phyloP scores from a whole-genome alignment of 2,888 invertebrate genomes.

The Pristionchus fissidentatus region DNA sequence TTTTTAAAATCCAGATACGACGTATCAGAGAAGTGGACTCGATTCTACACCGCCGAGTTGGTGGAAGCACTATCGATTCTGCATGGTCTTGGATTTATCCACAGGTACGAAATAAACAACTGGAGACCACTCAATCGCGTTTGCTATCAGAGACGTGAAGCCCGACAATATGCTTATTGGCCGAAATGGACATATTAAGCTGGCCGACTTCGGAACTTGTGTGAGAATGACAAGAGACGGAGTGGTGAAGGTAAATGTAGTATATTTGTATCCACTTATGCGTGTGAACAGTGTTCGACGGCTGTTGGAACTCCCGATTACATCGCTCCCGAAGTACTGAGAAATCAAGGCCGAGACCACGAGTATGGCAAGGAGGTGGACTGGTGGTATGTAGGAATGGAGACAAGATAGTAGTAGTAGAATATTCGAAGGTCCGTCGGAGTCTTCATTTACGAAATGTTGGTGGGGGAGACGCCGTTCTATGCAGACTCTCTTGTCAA shows the following conservation, averaged over 20 bases:
- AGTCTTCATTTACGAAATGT: constrained; percentile 98
- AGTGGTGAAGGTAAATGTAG: constrained; percentile 77
- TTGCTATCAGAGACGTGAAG: constrained; percentile 86
- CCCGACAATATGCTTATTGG: constrained; percentile 81
- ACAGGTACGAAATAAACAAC: constrained; percentile 73
- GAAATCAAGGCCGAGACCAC: constrained; percentile 94
- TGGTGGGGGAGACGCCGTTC: constrained; percentile 95
- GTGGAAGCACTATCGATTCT: constrained; percentile 97
- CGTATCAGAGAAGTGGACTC: constrained; percentile 98
- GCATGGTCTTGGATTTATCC: constrained; percentile 90
- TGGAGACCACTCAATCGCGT: not conserved
- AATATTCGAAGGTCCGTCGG: constrained; percentile 87
- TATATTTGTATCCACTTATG: not conserved
- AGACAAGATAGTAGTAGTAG: not conserved
- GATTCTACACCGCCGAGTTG: constrained; percentile 97
- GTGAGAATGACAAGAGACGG: constrained; percentile 89
- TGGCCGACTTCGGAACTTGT: constrained; percentile 99
- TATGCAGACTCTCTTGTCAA: constrained; percentile 98
- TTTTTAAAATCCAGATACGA: constrained; percentile 87
- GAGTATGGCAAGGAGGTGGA: constrained; percentile 93
- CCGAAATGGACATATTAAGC: constrained; percentile 88
- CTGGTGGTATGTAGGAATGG: constrained; percentile 77
- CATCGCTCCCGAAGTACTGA: constrained; percentile 97
- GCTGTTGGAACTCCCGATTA: constrained; percentile 99
- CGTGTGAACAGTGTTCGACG: constrained; percentile 86